A percentile compares a stretch with the other conserved stretches of the same genome.
Conservation (phyloP, 2,888 invertebrate genomes). For the Trissoscelio sp. region DNA sequence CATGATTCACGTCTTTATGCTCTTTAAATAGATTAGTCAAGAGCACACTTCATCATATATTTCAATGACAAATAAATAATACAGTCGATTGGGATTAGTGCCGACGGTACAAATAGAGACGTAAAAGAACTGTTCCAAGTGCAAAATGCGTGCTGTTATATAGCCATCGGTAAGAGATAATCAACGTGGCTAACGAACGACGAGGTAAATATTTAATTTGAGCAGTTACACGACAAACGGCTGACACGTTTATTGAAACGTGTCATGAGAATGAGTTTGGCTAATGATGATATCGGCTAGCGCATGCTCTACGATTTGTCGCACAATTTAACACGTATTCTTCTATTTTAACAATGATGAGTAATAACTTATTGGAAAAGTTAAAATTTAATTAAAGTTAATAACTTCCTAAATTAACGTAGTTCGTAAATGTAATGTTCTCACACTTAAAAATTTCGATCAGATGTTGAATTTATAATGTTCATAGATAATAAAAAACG, state of each 20-base stretch:
- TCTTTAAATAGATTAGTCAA: constrained; percentile 60
- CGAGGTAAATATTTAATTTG: constrained; percentile 68
- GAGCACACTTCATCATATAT: constrained; percentile 31
- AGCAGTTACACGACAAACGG: constrained; percentile 61
- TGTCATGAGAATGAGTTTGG: constrained; percentile 60
- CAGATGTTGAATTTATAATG: too few relatives aligned
- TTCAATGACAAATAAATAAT: constrained; percentile 45
- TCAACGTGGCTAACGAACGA: constrained; percentile 64
- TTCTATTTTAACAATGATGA: neutral
- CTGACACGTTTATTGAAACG: constrained; percentile 64
- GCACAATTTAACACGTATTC: constrained; percentile 22
- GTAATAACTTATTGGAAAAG: too few relatives aligned
- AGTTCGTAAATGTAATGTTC: too few relatives aligned
- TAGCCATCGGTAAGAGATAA: constrained; percentile 63
- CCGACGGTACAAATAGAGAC: constrained; percentile 33
- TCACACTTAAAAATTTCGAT: too few relatives aligned
- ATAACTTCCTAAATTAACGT: too few relatives aligned
- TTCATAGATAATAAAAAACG: too few relatives aligned
- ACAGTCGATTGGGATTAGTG: constrained; percentile 36
- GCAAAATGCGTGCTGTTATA: constrained; percentile 56
- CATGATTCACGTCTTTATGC: constrained; percentile 51
- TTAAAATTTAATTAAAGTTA: too few relatives aligned
- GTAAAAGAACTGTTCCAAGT: constrained; percentile 36
- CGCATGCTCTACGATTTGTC: constrained; percentile 16
- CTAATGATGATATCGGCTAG: constrained; percentile 58